Evolutionary conservation across 2,888 invertebrate species (phyloP).

Genomic region (Notodonta ziczac): DNA sequence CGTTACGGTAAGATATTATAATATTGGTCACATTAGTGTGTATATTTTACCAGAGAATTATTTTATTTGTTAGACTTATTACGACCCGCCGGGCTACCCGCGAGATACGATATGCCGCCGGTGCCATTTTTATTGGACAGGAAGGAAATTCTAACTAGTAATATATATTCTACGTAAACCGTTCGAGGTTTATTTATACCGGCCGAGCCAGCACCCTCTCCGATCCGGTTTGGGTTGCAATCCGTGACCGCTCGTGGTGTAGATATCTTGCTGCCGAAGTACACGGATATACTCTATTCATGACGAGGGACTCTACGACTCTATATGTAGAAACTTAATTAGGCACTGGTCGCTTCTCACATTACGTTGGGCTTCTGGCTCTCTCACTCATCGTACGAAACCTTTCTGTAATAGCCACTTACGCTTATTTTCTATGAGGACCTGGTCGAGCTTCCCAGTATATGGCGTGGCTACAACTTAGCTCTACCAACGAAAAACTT

Average conservation of each 20-base stretch:
- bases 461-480: too few relatives aligned
- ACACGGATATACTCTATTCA: neutral
- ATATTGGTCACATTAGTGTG: constrained; percentile 84
- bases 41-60: constrained; percentile 80
- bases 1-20: constrained; percentile 78
- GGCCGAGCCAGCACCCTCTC: constrained; percentile 37
- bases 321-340: too few relatives aligned
- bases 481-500: too few relatives aligned
- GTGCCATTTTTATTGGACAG: constrained; percentile 81
- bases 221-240: constrained; percentile 48
- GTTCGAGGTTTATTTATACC: constrained; percentile 67
- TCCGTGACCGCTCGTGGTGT: constrained; percentile 18
- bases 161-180: constrained; percentile 76
- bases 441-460: too few relatives aligned
- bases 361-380: too few relatives aligned
- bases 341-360: too few relatives aligned
- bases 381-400: too few relatives aligned
- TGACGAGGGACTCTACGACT: too few relatives aligned
- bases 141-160: constrained; percentile 81
- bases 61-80: constrained; percentile 82
- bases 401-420: too few relatives aligned
- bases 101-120: constrained; percentile 70
- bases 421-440: too few relatives aligned
- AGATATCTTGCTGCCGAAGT: constrained; percentile 11
- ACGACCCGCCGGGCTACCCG: constrained; percentile 74